phyloP scores from a whole-genome alignment of 2,113 vertebrate species.

The Halichoeres trimaculatus region DNA sequence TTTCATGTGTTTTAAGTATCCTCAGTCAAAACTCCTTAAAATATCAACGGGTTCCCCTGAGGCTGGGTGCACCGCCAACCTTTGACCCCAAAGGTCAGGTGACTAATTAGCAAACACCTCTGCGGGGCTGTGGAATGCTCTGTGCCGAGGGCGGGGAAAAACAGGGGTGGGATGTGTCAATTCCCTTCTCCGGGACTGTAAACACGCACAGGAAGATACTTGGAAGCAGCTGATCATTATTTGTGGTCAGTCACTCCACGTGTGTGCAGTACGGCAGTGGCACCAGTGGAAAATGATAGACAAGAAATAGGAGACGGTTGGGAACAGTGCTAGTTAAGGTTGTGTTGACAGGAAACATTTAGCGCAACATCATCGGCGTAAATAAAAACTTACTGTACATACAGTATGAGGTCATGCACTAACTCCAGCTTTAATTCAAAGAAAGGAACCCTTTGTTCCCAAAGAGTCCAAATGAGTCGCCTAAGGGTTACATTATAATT shows the following conservation, averaged over 20 bases:
- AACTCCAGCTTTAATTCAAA: conserved; percentile 1
- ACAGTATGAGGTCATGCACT: conserved; percentile 8
- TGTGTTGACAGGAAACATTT: conserved; percentile 30
- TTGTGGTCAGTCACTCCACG: conserved; percentile 25
- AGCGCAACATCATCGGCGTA: conserved; percentile 2
- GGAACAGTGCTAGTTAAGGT: conserved; percentile 12
- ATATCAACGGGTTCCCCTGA: conserved; percentile 70
- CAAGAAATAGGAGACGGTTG: conserved; percentile 14
- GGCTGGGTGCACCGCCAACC: conserved; percentile 62
- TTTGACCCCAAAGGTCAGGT: conserved; percentile 70
- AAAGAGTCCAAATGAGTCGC: conserved; percentile 6
- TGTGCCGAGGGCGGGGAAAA: conserved; percentile 53
- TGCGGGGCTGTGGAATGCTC: conserved; percentile 74
- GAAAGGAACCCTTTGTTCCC: conserved; percentile 14
- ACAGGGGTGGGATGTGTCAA: conserved; percentile 52
- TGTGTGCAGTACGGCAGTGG: conserved; percentile 9
- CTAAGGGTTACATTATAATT: conserved; percentile 33
- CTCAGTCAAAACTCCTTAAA: conserved; percentile 72
- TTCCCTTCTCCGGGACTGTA: conserved; percentile 45
- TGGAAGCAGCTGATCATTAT: conserved; percentile 52
- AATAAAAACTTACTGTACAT: background rate
- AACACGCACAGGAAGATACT: conserved; percentile 45
- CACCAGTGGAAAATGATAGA: conserved; percentile 35
- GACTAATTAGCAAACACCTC: conserved; percentile 83
- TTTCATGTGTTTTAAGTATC: conserved; percentile 67